Percentiles rank a stretch among this genome's conserved stretches.
phyloP scores from a whole-genome alignment of 2,113 vertebrate genomes.

The Seriola rivoliana region DNA sequence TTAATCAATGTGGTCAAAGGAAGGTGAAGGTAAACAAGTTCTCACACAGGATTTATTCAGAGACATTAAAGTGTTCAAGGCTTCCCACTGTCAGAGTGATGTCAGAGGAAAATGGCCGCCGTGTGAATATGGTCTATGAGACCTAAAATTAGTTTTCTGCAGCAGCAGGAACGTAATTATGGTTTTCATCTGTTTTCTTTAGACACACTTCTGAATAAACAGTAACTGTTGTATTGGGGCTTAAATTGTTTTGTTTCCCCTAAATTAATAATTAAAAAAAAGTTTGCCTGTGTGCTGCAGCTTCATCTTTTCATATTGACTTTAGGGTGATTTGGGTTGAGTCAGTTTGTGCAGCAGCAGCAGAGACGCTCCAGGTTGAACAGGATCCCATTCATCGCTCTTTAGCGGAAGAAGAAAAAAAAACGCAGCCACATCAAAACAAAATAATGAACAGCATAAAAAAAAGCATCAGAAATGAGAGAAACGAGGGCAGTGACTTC shows the following conservation, averaged over 20 bases:
- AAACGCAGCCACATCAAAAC: conserved; percentile 19
- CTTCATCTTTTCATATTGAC: neutral
- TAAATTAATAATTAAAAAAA: neutral
- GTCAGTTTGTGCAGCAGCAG: conserved; percentile 1
- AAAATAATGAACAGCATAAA: neutral
- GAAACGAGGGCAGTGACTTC: conserved; percentile 26
- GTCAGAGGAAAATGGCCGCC: too few species aligned
- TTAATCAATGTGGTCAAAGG: too few species aligned
- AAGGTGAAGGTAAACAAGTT: too few species aligned
- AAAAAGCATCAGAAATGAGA: neutral
- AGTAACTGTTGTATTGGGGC: neutral
- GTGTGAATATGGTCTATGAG: neutral
- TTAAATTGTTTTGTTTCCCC: neutral
- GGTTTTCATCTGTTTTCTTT: neutral
- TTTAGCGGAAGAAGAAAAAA: neutral
- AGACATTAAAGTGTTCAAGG: too few species aligned
- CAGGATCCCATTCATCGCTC: conserved; percentile 6
- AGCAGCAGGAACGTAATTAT: neutral
- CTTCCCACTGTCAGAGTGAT: too few species aligned
- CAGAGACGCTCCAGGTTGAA: conserved; percentile 5
- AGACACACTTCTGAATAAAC: neutral
- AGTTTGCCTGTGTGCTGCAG: neutral
- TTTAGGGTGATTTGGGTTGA: conserved; percentile 19
- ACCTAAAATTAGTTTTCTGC: neutral
- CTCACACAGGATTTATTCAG: too few species aligned